Percentiles rank a stretch among this genome's conserved stretches.
Conservation (phyloP, 2,797 vertebrate species). For the Megaceryle alcyon region DNA sequence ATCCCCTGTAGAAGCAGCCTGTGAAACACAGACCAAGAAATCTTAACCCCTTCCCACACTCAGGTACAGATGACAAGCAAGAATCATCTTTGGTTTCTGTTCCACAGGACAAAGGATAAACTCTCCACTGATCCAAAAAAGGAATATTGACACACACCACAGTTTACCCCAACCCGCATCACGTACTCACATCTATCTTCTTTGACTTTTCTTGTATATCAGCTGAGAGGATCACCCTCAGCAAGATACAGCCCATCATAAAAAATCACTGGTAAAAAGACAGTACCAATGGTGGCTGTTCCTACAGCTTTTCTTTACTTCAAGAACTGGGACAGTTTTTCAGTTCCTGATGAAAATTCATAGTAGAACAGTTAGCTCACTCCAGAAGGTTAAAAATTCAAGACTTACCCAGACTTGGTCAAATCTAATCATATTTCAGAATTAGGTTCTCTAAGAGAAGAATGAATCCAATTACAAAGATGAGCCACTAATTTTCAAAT, state of each 20-base stretch:
- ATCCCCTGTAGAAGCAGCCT: background rate
- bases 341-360: background rate
- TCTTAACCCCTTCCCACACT: background rate
- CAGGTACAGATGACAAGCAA: background rate
- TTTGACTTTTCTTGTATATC: background rate
- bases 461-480: background rate
- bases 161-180: background rate
- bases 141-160: background rate
- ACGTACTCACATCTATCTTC: background rate
- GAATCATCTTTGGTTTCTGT: background rate
- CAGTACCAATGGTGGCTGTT: background rate
- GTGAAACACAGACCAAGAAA: background rate
- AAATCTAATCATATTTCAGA: background rate
- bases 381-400: background rate
- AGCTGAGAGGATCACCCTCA: background rate
- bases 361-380: background rate
- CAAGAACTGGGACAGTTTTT: background rate
- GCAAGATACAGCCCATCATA: background rate
- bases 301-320: background rate
- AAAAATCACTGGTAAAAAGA: background rate
- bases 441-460: background rate
- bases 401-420: background rate
- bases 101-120: background rate
- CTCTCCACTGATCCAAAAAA: background rate
- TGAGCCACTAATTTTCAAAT: background rate